These are phyloP conservation scores for Channallabes apus DNA, from an alignment of 2,797 vertebrate genomes.

Conservation along the genomic window DNA sequence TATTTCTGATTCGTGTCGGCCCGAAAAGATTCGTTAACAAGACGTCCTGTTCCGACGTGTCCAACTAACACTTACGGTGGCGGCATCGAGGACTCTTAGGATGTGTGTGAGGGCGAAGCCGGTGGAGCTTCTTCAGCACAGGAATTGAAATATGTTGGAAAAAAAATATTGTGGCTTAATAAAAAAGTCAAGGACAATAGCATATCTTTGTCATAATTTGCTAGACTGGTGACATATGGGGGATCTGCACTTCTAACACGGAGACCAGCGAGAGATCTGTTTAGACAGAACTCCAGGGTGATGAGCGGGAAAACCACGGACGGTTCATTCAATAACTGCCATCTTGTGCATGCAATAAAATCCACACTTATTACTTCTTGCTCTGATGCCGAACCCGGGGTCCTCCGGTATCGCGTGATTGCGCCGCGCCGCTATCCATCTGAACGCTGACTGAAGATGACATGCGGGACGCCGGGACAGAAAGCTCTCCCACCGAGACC, in stretches of 20 bases:
- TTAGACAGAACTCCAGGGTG: neutral
- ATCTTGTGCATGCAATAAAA: conserved; percentile 4
- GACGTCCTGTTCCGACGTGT: conserved; percentile 8
- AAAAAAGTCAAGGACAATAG: neutral
- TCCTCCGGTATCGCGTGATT: neutral
- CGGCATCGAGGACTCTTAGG: neutral
- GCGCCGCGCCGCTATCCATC: neutral
- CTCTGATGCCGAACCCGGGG: neutral
- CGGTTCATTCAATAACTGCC: neutral
- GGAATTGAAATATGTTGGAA: neutral
- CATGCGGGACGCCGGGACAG: neutral
- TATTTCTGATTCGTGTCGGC: conserved; percentile 21
- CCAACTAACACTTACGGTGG: neutral
- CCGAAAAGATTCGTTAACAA: conserved; percentile 24
- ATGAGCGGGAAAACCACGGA: neutral
- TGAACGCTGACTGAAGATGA: neutral
- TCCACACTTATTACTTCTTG: conserved; percentile 21
- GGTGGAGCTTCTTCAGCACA: neutral
- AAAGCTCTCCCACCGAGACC: conserved; percentile 21
- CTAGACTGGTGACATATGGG: neutral
- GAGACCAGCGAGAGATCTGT: neutral
- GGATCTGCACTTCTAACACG: neutral
- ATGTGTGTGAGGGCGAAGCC: neutral
- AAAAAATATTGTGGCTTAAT: neutral
- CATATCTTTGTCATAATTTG: neutral